Evolutionary conservation across 2,888 invertebrate genomes (phyloP).

Genomic region (Scaptomyza flava): DNA sequence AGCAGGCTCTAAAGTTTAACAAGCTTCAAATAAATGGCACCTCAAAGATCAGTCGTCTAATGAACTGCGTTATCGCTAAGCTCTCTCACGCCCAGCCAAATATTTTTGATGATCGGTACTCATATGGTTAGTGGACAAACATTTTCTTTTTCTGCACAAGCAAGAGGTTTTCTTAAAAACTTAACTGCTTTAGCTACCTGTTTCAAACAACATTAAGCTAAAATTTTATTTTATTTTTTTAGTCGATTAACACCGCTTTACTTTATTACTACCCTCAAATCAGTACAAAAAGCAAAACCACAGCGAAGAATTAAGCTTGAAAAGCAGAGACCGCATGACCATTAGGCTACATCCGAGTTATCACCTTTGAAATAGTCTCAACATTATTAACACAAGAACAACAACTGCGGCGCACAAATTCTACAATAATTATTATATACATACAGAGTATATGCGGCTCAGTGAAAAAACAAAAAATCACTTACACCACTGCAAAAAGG

Average conservation of each 20-base stretch:
- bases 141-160: constrained; percentile 37
- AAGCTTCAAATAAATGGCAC: constrained; percentile 8
- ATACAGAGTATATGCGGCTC: constrained; percentile 45
- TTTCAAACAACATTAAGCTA: constrained; percentile 26
- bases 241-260: constrained; percentile 20
- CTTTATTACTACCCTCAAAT: constrained; percentile 56
- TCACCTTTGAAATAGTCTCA: constrained; percentile 56
- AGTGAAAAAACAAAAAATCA: constrained; percentile 32
- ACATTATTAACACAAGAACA: constrained; percentile 20
- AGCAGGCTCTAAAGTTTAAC: background rate
- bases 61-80: constrained; percentile 19
- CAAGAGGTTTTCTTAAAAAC: constrained; percentile 19
- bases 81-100: background rate
- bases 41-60: constrained; percentile 30
- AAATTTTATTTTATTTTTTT: constrained; percentile 30
- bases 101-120: constrained; percentile 14
- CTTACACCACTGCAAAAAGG: constrained; percentile 37
- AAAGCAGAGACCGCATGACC: constrained; percentile 26
- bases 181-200: constrained; percentile 36
- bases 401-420: constrained; percentile 42
- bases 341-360: constrained; percentile 47
- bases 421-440: constrained; percentile 68
- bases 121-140: constrained; percentile 21
- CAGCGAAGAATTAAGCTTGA: constrained; percentile 30
- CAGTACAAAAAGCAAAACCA: constrained; percentile 20